Base-by-base conservation (phyloP, 64 coral and sea anemone genomes). In the Acropora yongei region DNA sequence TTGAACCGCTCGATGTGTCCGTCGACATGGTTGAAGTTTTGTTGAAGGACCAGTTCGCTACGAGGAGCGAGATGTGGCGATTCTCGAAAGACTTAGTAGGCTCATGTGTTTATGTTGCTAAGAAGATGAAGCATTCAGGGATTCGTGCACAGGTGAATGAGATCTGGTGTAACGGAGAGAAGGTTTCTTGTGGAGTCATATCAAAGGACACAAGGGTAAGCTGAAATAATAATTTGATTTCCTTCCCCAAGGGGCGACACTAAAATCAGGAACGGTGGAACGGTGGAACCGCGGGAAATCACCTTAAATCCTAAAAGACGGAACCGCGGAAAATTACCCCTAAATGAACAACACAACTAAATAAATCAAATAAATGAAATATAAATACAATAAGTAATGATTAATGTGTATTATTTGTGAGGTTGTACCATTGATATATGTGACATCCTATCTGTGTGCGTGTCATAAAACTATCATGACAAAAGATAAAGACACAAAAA, bases 1-100 rank as follows among this genome's bases (percentile, higher is more conserved):
- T 99, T 12, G 90, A 99, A 65, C 97, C 94, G 17, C 81, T 88
- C 48, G 91, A 96, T 55, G 94, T 99, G 48, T 86, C 53, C 8
- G 89, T 99, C 4, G 91, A 96, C 17, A 72, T 99, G 71, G 97
- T 96, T 1, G 97, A 99, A 76, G 48, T 99, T 5, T 68, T 96
- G 51, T 87, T 99, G 8, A 96, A 96, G 80, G 97, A 99, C 66
- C 97, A 99, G 57, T 96, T 93, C 77, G 61, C 96, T 17, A 88
- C 94, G 14, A 91, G 97, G 44, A 96, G 86, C 78, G 97, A 99
- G 76, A 99, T 99, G 97, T 99, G 97, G 97, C 69, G 97, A 55
- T 90, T 99, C 44, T 90, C 91, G 4, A 94, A 96, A 58, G 88
- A 80, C n/a, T 83, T 96, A 11, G 88, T 75, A 41, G 86, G 86